Evolutionary conservation across 2,888 invertebrate species (phyloP).

Genomic region (Syrista parreyssii): DNA sequence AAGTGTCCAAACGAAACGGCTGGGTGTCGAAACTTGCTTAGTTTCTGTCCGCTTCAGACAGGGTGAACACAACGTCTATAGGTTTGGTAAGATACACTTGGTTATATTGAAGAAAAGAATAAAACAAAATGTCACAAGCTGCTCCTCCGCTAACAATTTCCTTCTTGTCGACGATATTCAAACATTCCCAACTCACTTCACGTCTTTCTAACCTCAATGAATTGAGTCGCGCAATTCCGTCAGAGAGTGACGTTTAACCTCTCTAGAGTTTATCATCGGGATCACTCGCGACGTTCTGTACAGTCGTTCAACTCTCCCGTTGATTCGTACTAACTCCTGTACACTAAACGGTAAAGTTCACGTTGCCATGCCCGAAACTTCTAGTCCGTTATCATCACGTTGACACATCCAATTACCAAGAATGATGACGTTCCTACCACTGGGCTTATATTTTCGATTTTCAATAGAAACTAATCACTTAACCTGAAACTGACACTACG

Average conservation of each 20-base stretch:
- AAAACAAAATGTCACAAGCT: background rate
- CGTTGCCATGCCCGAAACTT: background rate
- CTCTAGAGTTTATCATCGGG: background rate
- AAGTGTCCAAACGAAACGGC: background rate
- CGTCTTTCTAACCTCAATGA: background rate
- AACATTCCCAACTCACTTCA: background rate
- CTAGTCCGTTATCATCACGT: background rate
- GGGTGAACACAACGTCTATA: background rate
- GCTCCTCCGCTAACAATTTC: background rate
- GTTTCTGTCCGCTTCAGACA: background rate
- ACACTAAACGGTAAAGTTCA: background rate
- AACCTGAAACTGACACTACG: background rate
- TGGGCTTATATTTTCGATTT: background rate
- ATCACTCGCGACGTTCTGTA: background rate
- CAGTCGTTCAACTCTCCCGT: background rate
- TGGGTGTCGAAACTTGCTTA: background rate
- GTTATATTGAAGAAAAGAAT: background rate
- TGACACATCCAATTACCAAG: background rate
- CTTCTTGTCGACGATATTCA: background rate
- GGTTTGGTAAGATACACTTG: background rate
- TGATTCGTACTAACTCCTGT: background rate
- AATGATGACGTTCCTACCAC: background rate
- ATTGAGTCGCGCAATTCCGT: background rate
- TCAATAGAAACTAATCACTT: background rate
- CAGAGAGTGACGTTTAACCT: background rate